phyloP scores from a whole-genome alignment of 35 echinoderm and acorn worm genomes.

The Lytechinus pictus region DNA sequence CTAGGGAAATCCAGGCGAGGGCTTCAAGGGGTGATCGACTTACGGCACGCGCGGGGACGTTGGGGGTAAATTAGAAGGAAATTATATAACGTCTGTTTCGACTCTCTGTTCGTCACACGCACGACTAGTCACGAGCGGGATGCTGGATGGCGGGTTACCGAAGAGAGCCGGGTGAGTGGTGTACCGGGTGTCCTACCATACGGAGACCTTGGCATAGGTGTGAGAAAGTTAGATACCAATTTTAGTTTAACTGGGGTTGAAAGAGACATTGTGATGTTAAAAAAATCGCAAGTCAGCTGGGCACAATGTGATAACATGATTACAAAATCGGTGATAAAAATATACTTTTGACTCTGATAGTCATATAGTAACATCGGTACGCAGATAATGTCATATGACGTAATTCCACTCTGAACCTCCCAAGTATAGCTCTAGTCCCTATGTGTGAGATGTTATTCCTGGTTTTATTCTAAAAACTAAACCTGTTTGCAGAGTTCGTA shows the following conservation, averaged over 20 bases:
- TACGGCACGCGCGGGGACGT: background rate
- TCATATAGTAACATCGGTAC: too few relatives aligned
- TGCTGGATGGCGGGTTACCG: background rate
- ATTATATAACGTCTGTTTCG: background rate
- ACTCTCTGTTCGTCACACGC: background rate
- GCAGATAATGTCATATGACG: too few relatives aligned
- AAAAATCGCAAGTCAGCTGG: background rate
- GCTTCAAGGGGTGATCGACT: background rate
- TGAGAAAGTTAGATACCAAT: background rate
- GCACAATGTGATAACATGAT: too few relatives aligned
- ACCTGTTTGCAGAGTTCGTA: too few relatives aligned
- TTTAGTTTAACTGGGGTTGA: background rate
- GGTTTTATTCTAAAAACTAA: too few relatives aligned
- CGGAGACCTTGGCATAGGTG: background rate
- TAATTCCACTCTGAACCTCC: too few relatives aligned
- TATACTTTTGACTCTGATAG: too few relatives aligned
- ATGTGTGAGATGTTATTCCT: too few relatives aligned
- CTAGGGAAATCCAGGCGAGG: background rate
- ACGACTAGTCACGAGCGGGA: background rate
- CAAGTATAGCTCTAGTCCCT: too few relatives aligned
- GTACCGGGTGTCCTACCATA: background rate
- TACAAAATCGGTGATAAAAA: too few relatives aligned
- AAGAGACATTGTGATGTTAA: background rate
- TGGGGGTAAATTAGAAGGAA: slow-evolving; percentile 1
- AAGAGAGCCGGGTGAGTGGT: background rate